These are phyloP conservation scores for Botia kubotai DNA, from an alignment of 2,797 vertebrate genomes.

Conservation along the genomic window DNA sequence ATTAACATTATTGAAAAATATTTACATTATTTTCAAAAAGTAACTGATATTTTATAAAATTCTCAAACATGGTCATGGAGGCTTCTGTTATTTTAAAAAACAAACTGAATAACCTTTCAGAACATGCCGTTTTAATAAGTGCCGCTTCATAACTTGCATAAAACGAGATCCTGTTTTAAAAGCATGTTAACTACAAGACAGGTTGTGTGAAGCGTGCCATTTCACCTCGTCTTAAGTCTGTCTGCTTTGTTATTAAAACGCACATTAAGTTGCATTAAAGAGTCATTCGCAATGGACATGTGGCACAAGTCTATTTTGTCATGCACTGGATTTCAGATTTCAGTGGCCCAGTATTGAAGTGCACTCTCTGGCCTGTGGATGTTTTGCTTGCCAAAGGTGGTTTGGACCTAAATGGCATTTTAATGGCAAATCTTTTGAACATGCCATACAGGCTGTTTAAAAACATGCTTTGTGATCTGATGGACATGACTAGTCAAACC, in stretches of 20 bases:
- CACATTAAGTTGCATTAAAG: neutral
- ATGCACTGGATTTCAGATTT: neutral
- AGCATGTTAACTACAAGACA: slow-evolving; percentile 19
- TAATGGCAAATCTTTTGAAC: no score
- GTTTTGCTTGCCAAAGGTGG: no score
- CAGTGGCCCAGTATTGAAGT: neutral
- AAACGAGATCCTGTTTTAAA: slow-evolving; percentile 11
- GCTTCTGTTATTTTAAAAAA: neutral
- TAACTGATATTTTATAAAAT: no score
- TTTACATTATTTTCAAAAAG: no score
- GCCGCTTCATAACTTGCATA: slow-evolving; percentile 8
- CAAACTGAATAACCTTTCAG: neutral
- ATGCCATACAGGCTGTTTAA: no score
- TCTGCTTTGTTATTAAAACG: slow-evolving; percentile 20
- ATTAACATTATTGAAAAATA: neutral
- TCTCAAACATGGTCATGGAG: neutral
- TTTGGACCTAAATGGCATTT: no score
- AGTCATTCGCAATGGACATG: neutral
- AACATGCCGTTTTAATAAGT: neutral
- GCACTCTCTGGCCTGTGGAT: no score
- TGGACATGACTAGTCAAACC: no score
- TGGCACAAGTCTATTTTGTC: slow-evolving; percentile 7
- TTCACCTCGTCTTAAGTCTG: slow-evolving; percentile 13
- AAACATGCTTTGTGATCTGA: no score
- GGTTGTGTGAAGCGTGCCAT: slow-evolving; percentile 12